Percentiles rank a stretch among this genome's conserved stretches.
phyloP scores from a whole-genome alignment of 2,113 vertebrate genomes.

The Dascyllus trimaculatus region DNA sequence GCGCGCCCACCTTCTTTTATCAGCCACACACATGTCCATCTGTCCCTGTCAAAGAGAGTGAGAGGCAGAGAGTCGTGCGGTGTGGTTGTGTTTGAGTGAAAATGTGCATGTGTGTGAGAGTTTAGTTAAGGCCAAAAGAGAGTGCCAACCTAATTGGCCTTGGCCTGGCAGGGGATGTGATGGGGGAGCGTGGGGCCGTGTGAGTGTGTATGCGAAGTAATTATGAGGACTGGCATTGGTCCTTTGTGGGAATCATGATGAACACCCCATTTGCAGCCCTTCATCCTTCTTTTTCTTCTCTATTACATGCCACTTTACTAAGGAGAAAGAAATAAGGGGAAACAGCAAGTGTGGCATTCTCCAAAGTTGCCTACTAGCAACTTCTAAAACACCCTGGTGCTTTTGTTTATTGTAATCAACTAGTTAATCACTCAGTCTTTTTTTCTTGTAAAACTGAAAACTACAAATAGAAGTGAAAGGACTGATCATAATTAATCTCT shows the following conservation, averaged over 20 bases:
- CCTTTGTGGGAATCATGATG: slow-evolving; percentile 4
- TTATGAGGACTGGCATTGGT: slow-evolving; percentile 10
- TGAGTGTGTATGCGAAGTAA: slow-evolving; percentile 8
- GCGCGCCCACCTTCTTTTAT: slow-evolving; percentile 51
- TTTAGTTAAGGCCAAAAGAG: slow-evolving; percentile 48
- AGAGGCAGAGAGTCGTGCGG: not conserved
- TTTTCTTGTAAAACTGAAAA: too few relatives aligned
- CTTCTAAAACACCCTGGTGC: too few relatives aligned
- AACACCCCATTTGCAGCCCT: not conserved
- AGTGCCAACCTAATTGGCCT: slow-evolving; percentile 61
- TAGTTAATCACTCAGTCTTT: too few relatives aligned
- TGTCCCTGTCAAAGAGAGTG: slow-evolving; percentile 53
- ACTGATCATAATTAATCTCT: too few relatives aligned
- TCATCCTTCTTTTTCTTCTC: slow-evolving; percentile 6
- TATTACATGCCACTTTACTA: not conserved
- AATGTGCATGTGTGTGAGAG: not conserved
- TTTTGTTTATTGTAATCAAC: too few relatives aligned
- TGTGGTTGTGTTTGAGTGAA: not conserved
- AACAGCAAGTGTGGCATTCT: not conserved
- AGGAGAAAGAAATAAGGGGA: not conserved
- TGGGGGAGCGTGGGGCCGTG: too few relatives aligned
- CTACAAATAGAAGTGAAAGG: too few relatives aligned
- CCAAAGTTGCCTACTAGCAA: not conserved
- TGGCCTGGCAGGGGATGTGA: slow-evolving; percentile 17
- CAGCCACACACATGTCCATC: slow-evolving; percentile 59